These are phyloP conservation scores for Epinephelus lanceolatus DNA, from an alignment of 2,113 vertebrate species.

Conservation along the genomic window DNA sequence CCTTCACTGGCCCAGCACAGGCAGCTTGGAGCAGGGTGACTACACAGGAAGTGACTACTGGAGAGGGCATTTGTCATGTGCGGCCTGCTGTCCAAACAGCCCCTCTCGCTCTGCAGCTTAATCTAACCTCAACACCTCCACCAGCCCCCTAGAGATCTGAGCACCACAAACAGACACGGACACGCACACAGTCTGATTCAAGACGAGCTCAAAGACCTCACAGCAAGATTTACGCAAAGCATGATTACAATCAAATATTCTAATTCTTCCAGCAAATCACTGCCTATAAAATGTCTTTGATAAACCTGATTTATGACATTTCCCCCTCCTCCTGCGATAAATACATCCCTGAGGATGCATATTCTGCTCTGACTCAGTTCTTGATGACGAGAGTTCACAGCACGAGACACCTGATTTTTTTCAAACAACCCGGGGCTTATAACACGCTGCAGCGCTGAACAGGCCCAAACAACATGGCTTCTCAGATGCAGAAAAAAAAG, in stretches of 20 bases:
- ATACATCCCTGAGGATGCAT: slow-evolving; percentile 28
- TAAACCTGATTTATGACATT: slow-evolving; percentile 38
- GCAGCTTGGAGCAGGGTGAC: slow-evolving; percentile 45
- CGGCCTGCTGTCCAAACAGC: slow-evolving; percentile 58
- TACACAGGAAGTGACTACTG: slow-evolving; percentile 70
- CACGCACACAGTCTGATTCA: neutral
- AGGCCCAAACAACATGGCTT: slow-evolving; percentile 20
- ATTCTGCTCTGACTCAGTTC: slow-evolving; percentile 14
- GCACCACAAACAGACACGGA: slow-evolving; percentile 1
- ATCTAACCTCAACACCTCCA: slow-evolving; percentile 57
- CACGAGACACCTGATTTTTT: slow-evolving; percentile 18
- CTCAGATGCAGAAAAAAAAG: slow-evolving; percentile 15
- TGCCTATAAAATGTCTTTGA: neutral
- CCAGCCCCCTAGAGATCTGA: slow-evolving; percentile 42
- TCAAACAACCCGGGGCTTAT: slow-evolving; percentile 30
- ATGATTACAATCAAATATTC: slow-evolving; percentile 11
- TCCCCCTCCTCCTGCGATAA: neutral
- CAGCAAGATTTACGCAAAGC: neutral
- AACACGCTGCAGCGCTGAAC: slow-evolving; percentile 23
- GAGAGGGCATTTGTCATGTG: slow-evolving; percentile 65
- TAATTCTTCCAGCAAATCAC: neutral
- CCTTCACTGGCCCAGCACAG: slow-evolving; percentile 45
- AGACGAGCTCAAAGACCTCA: slow-evolving; percentile 5
- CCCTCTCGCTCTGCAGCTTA: slow-evolving; percentile 28
- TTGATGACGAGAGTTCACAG: slow-evolving; percentile 31